Percentiles rank a stretch among this genome's conserved stretches.
phyloP scores from a whole-genome alignment of 2,888 invertebrate genomes.

The Caradrina clavipalpis region DNA sequence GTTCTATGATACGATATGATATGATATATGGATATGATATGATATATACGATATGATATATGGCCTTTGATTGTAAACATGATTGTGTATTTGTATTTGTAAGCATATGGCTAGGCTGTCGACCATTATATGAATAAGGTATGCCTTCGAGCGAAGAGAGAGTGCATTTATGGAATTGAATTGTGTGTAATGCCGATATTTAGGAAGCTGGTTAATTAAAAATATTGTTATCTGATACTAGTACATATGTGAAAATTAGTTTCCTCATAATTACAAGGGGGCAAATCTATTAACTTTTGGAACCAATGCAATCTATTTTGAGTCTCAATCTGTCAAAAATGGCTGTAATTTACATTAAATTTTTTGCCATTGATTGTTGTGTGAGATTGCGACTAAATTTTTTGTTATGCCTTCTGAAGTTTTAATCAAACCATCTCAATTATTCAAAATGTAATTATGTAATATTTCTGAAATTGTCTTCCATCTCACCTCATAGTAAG shows the following conservation, averaged over 20 bases:
- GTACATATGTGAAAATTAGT: neutral
- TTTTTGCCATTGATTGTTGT: no score
- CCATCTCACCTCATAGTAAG: neutral
- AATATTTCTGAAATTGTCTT: constrained; percentile 1
- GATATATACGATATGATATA: constrained; percentile 6
- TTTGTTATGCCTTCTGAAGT: no score
- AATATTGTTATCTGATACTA: neutral
- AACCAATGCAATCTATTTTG: no score
- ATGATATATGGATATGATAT: constrained; percentile 14
- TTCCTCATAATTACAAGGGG: neutral
- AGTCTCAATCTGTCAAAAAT: no score
- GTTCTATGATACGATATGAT: constrained; percentile 14
- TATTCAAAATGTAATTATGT: no score
- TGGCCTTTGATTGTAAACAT: constrained; percentile 30
- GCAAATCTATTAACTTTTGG: no score
- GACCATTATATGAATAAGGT: constrained; percentile 37
- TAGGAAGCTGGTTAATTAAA: constrained; percentile 1
- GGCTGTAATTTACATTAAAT: no score
- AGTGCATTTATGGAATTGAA: constrained; percentile 60
- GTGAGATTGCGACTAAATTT: no score
- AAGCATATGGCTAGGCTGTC: constrained; percentile 38
- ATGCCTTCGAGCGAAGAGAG: constrained; percentile 17
- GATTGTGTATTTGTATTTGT: constrained; percentile 25
- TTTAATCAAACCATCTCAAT: no score
- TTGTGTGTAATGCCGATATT: constrained; percentile 13